Conservation (phyloP, 2,113 vertebrate genomes). For the Protobothrops mucrosquamatus region DNA sequence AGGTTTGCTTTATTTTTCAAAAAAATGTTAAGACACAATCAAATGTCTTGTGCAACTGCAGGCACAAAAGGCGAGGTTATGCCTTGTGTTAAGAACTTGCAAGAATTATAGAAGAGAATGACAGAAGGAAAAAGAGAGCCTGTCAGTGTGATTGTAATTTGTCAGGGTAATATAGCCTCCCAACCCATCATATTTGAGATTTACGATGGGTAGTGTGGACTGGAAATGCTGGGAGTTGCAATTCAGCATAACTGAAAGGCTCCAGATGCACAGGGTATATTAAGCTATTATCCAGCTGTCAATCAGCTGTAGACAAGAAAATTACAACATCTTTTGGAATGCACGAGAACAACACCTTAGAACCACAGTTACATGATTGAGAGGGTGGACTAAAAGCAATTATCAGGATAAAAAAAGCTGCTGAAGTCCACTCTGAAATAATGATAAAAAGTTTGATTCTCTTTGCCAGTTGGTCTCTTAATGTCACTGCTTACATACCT, state of each 20-base stretch:
- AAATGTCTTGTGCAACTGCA: background rate
- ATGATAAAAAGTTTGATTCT: background rate
- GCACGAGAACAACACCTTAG: background rate
- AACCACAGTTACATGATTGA: background rate
- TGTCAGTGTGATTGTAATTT: background rate
- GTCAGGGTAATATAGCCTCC: background rate
- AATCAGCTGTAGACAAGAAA: background rate
- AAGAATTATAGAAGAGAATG: background rate
- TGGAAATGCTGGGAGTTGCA: background rate
- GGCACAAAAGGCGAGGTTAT: background rate
- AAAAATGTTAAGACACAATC: background rate
- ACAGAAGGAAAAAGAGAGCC: background rate
- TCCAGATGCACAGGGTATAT: background rate
- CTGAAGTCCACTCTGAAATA: background rate
- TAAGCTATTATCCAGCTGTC: background rate
- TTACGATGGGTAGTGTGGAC: background rate
- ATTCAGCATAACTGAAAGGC: background rate
- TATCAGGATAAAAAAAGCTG: background rate
- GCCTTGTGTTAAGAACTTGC: too few species aligned
- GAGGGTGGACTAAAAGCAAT: background rate
- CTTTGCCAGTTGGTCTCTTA: background rate
- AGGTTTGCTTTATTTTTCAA: background rate
- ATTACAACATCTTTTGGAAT: too few species aligned
- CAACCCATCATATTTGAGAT: background rate
- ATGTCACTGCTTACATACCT: background rate